phyloP scores from a whole-genome alignment of 2,113 vertebrate species.

The Corydoras maculifer region DNA sequence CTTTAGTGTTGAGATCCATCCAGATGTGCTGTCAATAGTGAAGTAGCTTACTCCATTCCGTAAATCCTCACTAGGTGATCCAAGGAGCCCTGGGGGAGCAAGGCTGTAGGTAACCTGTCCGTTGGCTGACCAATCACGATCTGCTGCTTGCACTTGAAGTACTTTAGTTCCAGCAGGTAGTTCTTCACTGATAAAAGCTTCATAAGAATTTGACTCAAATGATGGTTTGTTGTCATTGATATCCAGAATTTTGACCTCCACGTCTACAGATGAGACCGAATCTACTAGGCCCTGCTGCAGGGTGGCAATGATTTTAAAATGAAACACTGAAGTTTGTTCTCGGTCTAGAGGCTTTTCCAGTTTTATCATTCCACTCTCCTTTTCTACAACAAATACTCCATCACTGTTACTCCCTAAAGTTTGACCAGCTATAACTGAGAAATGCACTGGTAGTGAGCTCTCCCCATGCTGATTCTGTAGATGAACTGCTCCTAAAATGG shows the following conservation, averaged over 20 bases:
- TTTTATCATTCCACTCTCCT: conserved; percentile 80
- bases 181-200: conserved; percentile 85
- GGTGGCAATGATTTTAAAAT: conserved; percentile 83
- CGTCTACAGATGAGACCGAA: conserved; percentile 76
- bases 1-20: conserved; percentile 89
- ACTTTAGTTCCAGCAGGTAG: conserved; percentile 83
- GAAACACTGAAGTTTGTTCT: conserved; percentile 70
- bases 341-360: conserved; percentile 88
- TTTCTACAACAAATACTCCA: conserved; percentile 80
- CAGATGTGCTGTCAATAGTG: conserved; percentile 83
- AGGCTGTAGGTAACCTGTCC: conserved; percentile 90
- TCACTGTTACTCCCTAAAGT: conserved; percentile 80
- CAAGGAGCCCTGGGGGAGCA: conserved; percentile 55
- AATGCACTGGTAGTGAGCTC: conserved; percentile 53
- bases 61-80: conserved; percentile 53
- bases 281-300: conserved; percentile 77
- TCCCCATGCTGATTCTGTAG: conserved; percentile 64
- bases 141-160: conserved; percentile 79
- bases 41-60: conserved; percentile 70
- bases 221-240: conserved; percentile 91
- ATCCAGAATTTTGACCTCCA: conserved; percentile 85
- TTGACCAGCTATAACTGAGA: conserved; percentile 79
- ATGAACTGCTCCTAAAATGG: conserved; percentile 74
- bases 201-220: conserved; percentile 79
- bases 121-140: conserved; percentile 83